These are phyloP conservation scores for Netelia fuscicornis DNA, from an alignment of 2,888 invertebrate species.

Conservation along the genomic window DNA sequence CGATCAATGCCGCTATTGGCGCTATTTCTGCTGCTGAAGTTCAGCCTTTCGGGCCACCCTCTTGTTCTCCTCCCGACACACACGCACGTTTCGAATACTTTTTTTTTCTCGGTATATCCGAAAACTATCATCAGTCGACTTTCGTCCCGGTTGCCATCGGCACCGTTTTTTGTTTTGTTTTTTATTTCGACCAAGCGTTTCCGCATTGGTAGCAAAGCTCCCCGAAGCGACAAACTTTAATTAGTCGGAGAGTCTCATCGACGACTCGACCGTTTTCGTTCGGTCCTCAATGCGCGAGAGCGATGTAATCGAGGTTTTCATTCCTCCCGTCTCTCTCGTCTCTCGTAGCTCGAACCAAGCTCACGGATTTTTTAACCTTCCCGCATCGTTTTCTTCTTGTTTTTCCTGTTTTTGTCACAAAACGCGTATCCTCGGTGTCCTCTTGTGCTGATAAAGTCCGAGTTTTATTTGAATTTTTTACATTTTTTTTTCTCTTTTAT, in stretches of 20 bases:
- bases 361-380: slow-evolving; percentile 28
- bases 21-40: slow-evolving; percentile 50
- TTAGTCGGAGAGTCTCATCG: slow-evolving; percentile 69
- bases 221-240: slow-evolving; percentile 74
- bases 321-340: slow-evolving; percentile 21
- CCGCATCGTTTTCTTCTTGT: slow-evolving; percentile 2
- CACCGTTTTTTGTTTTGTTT: background rate
- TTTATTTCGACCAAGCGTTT: slow-evolving; percentile 38
- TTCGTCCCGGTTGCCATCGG: slow-evolving; percentile 4
- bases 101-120: slow-evolving; percentile 31
- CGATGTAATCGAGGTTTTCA: slow-evolving; percentile 57
- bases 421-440: background rate
- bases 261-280: slow-evolving; percentile 56
- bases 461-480: background rate
- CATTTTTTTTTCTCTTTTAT: background rate
- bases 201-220: slow-evolving; percentile 40
- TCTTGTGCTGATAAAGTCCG: slow-evolving; percentile 15
- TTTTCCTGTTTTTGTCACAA: background rate
- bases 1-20: slow-evolving; percentile 45
- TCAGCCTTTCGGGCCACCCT: slow-evolving; percentile 43
- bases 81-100: too few relatives aligned
- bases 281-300: slow-evolving; percentile 50
- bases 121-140: slow-evolving; percentile 23
- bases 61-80: background rate
- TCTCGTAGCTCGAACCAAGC: slow-evolving; percentile 12